phyloP scores from a whole-genome alignment of 2,113 vertebrate species.

The Vulpes lagopus region DNA sequence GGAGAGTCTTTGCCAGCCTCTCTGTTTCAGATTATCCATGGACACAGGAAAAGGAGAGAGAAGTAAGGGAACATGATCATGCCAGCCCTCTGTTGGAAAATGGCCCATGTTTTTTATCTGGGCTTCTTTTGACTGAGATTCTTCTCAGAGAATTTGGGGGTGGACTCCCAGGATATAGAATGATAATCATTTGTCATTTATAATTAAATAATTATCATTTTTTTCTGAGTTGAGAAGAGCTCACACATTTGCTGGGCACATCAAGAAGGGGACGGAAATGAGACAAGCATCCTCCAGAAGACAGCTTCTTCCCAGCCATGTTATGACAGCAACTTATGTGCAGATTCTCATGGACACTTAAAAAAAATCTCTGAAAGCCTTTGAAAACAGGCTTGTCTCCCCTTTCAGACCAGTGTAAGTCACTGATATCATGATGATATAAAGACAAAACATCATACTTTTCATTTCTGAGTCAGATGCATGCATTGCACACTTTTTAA shows the following conservation, averaged over 20 bases:
- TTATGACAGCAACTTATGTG: rapidly evolving
- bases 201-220: not conserved
- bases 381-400: not conserved
- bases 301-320: rapidly evolving
- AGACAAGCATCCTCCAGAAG: no score
- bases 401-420: not conserved
- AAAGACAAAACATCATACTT: not conserved
- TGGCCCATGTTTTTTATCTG: not conserved
- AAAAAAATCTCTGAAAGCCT: not conserved
- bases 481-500: not conserved
- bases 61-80: not conserved
- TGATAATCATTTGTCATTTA: not conserved
- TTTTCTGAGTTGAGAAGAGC: not conserved
- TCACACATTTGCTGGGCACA: no score
- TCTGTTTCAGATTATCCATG: not conserved
- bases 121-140: not conserved
- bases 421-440: not conserved
- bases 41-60: not conserved
- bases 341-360: not conserved
- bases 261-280: rapidly evolving
- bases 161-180: not conserved
- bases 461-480: not conserved
- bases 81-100: not conserved
- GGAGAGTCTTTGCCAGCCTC: not conserved
- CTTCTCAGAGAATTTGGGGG: not conserved